phyloP scores from a whole-genome alignment of 1,140 invertebrate species.

The Popillia japonica region DNA sequence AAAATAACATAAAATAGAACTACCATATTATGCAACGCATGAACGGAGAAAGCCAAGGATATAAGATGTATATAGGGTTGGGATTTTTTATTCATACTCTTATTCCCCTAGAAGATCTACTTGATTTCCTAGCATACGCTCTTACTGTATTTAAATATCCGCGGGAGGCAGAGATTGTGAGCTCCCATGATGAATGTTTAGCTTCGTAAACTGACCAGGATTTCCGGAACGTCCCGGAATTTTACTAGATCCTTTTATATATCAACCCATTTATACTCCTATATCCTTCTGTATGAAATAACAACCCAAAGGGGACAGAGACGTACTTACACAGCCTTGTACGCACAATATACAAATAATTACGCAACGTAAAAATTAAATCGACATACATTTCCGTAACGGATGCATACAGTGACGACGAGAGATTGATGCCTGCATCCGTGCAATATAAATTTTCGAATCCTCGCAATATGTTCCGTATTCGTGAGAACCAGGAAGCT shows the following conservation, averaged over 20 bases:
- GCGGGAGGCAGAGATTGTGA: not conserved
- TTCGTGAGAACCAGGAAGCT: conserved; percentile 18
- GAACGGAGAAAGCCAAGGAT: not conserved
- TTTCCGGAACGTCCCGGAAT: conserved; percentile 1
- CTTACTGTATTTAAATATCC: conserved; percentile 20
- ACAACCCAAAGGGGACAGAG: too few relatives aligned
- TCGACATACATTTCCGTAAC: too few relatives aligned
- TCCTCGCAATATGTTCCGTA: not conserved
- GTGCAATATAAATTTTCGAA: conserved; percentile 7
- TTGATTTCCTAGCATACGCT: not conserved
- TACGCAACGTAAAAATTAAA: too few relatives aligned
- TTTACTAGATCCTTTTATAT: not conserved
- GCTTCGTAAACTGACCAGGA: conserved; percentile 16
- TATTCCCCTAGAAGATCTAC: not conserved
- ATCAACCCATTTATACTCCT: too few relatives aligned
- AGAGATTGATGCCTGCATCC: too few relatives aligned
- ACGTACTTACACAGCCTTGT: too few relatives aligned
- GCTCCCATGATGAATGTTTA: conserved; percentile 6
- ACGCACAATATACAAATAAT: too few relatives aligned
- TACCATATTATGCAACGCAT: conserved; percentile 17
- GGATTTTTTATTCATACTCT: conserved; percentile 31
- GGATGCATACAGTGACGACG: too few relatives aligned
- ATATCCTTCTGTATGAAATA: too few relatives aligned
- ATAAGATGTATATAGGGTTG: not conserved
- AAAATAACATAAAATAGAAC: conserved; percentile 13